phyloP scores from a whole-genome alignment of 1,140 invertebrate species.

The Musca domestica region DNA sequence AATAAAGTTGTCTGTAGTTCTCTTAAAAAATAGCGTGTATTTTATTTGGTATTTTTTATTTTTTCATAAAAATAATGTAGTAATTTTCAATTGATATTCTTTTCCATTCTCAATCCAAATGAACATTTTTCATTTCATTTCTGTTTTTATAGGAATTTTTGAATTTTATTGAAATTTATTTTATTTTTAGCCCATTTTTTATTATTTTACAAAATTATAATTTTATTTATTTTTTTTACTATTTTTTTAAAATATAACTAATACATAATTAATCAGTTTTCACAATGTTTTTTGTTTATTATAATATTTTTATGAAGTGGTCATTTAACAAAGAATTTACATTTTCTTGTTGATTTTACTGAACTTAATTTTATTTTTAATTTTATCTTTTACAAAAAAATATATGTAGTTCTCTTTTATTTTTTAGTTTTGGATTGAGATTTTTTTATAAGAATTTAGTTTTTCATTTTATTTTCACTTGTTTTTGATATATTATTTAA shows the following conservation, averaged over 20 bases:
- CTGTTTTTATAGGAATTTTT: neutral
- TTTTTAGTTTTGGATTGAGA: constrained; percentile 29
- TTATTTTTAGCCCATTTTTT: too few species aligned
- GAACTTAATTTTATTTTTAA: too few species aligned
- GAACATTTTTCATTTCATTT: constrained; percentile 4
- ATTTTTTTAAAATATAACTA: too few species aligned
- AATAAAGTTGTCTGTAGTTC: neutral
- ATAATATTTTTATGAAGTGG: constrained; percentile 18
- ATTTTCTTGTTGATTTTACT: too few species aligned
- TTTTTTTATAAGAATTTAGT: constrained; percentile 35
- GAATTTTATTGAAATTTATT: constrained; percentile 9
- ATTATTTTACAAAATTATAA: too few species aligned
- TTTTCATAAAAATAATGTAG: constrained; percentile 12
- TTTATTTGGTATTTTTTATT: neutral
- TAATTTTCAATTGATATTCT: too few species aligned
- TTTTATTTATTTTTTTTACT: too few species aligned
- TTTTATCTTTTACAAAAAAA: constrained; percentile 31
- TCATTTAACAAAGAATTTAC: too few species aligned
- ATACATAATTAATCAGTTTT: neutral
- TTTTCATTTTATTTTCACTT: constrained; percentile 30
- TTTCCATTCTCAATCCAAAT: too few species aligned
- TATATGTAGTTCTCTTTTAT: neutral
- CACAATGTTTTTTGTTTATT: neutral
- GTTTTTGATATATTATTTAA: too few species aligned
- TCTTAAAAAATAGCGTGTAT: neutral